phyloP scores from a whole-genome alignment of 2,113 vertebrate genomes.

The Electrona antarctica region DNA sequence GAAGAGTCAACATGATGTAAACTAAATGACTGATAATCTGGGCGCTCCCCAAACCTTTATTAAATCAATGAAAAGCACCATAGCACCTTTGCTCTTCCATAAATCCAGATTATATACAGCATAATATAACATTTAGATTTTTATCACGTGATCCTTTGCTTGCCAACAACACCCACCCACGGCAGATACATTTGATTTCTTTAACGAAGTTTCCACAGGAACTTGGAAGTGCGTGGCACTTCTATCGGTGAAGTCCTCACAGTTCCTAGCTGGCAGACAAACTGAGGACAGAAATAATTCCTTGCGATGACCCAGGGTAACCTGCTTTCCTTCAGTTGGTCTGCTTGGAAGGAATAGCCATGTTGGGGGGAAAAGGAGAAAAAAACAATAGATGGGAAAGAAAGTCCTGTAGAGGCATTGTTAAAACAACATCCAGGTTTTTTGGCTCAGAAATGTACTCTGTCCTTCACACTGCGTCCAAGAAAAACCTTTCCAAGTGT shows the following conservation, averaged over 20 bases:
- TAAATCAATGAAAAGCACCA: too few relatives aligned
- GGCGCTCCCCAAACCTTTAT: too few relatives aligned
- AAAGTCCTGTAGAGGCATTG: constrained; percentile 60
- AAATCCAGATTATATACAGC: too few relatives aligned
- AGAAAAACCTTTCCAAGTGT: constrained; percentile 44
- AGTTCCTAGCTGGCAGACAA: constrained; percentile 63
- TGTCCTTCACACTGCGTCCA: constrained; percentile 59
- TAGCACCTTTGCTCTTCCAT: too few relatives aligned
- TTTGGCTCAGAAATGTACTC: constrained; percentile 41
- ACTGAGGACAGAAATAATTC: constrained; percentile 49
- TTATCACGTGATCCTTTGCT: too few relatives aligned
- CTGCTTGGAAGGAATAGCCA: constrained; percentile 54
- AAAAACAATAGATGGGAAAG: constrained; percentile 58
- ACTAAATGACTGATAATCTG: too few relatives aligned
- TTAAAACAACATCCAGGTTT: constrained; percentile 64
- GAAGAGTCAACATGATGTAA: too few relatives aligned
- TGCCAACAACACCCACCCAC: neutral
- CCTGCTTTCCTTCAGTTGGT: constrained; percentile 59
- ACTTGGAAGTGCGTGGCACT: constrained; percentile 44
- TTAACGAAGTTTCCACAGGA: constrained; percentile 33
- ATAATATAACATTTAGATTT: too few relatives aligned
- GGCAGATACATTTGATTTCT: constrained; percentile 49
- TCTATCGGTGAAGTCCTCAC: constrained; percentile 44
- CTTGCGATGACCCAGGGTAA: constrained; percentile 56
- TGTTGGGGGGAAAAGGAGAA: constrained; percentile 41